Base-by-base conservation (phyloP, 2,113 vertebrate species). In the Crotalus viridis region DNA sequence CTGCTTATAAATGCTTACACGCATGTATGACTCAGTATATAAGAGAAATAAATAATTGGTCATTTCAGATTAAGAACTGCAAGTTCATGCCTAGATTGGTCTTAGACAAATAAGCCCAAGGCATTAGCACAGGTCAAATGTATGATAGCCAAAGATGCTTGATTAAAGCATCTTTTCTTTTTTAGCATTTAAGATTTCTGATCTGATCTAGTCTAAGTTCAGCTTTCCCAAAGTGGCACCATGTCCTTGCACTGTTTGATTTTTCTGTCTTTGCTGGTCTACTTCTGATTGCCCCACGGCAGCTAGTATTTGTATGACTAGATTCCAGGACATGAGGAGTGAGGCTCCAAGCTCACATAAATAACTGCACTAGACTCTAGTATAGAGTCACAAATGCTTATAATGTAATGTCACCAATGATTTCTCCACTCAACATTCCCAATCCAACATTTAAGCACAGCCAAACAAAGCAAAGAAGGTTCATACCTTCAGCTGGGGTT, bases 401-500 rank as follows among this genome's bases (percentile, higher is more conserved):
- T 19, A 89, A 81, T 56, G 10, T 59, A 89, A 89, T n/a, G 43
- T 26, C 12, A 64, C 26, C 51, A 21, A 8, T 91, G 88, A 55
- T 33, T 33, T 22, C 22, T n/a, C 2, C 8, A 48, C 2, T 17
- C 54, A 56, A 10, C 28, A 61, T 86, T 24, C 22, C 21, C 26
- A 54, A 86, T 17, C 57, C 55, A 87, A 28, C n/a, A 61, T 43
- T 46, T 61, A 81, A 90, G 56, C 55, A 86, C 48, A 90, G 24
- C 55, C 21, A 61, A 87, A 85, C 4, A 90, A 54, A 93, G 96
- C 74, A 94, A 94, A 46, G 22, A 61, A 94, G n/a, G 56, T 90
- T 2, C 0, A 96, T 98, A 96, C 97, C 97, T 0, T 94, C 92
- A 10, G 69, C 97, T 64, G 95, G 97, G 69, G 96, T 97, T 93